Evolutionary conservation across 2,797 vertebrate genomes (phyloP).

Genomic region (Apodemus agrarius): DNA sequence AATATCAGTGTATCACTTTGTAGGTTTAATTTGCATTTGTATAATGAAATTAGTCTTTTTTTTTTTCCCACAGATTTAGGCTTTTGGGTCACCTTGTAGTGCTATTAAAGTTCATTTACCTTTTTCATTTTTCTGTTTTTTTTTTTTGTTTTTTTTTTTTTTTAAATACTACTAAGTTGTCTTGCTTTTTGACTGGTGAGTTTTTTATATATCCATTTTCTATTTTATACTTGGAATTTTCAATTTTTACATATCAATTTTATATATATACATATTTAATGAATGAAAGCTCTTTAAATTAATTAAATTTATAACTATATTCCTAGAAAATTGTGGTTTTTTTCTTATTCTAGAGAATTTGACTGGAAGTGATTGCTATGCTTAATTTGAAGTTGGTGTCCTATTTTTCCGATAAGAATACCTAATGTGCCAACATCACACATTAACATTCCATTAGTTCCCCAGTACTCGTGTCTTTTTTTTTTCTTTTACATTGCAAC

Average conservation of each 20-base stretch:
- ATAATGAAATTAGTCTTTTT: not conserved
- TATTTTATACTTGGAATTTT: not conserved
- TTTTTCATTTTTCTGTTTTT: not conserved
- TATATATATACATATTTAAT: not conserved
- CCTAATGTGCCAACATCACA: not conserved
- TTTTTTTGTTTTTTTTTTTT: not conserved
- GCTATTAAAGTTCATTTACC: not conserved
- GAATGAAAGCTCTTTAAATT: not conserved
- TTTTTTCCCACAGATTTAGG: not conserved
- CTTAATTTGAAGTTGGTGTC: not conserved
- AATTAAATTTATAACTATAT: not conserved
- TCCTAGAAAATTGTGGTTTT: not conserved
- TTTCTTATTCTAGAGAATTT: slow-evolving; percentile 40
- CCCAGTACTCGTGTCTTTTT: not conserved
- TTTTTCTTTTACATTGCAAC: not conserved
- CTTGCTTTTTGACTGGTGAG: not conserved
- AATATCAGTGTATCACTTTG: not conserved
- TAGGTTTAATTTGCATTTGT: slow-evolving; percentile 34
- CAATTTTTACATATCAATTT: not conserved
- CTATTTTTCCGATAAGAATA: not conserved
- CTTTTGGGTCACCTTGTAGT: not conserved
- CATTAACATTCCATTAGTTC: not conserved
- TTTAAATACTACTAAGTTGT: not conserved
- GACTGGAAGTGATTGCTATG: slow-evolving; percentile 11
- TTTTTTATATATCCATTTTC: not conserved